These are phyloP conservation scores for Alauda arvensis DNA, from an alignment of 2,797 vertebrate species.

Conservation along the genomic window DNA sequence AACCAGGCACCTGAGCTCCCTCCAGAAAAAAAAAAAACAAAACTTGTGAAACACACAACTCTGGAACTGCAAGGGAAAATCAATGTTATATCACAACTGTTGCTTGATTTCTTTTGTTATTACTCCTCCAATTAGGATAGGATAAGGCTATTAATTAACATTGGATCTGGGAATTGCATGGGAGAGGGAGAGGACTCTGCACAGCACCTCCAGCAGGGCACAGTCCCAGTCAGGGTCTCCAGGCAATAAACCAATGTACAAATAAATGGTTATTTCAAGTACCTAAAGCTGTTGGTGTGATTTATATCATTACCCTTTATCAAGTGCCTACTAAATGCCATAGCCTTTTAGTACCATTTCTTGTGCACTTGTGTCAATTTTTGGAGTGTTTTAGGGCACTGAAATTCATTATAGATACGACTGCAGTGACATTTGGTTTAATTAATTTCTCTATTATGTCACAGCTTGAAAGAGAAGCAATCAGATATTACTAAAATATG, in stretches of 20 bases:
- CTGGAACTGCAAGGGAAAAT: background rate
- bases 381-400: constrained; percentile 5
- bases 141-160: background rate
- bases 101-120: background rate
- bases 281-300: background rate
- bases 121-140: background rate
- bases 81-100: background rate
- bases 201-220: background rate
- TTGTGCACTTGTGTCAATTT: background rate
- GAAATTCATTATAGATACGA: constrained; percentile 27
- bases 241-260: background rate
- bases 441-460: constrained; percentile 41
- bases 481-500: background rate
- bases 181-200: background rate
- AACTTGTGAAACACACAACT: background rate
- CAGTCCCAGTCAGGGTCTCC: background rate
- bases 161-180: background rate
- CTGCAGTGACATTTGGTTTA: constrained; percentile 35
- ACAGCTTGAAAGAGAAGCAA: constrained; percentile 28
- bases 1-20: background rate
- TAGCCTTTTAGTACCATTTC: constrained; percentile 13
- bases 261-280: background rate
- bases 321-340: constrained; percentile 5
- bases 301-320: background rate
- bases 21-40: background rate